These are phyloP conservation scores for human (Homo sapiens) DNA, from an alignment of 2,113 vertebrate genomes.

Conservation along the genomic window DNA sequence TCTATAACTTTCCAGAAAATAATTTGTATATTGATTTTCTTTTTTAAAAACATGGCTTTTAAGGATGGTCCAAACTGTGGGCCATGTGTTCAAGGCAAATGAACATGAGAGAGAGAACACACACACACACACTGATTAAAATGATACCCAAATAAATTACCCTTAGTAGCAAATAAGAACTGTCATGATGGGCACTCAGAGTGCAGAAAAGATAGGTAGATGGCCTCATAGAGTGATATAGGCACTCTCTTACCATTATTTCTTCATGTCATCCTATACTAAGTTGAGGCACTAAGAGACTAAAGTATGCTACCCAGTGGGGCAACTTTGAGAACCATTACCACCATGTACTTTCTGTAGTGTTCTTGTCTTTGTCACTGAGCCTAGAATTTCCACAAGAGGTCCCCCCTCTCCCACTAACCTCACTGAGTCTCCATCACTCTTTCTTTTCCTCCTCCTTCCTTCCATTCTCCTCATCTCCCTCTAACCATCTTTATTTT, in stretches of 20 bases:
- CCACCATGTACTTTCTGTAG: neutral
- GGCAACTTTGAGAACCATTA: neutral
- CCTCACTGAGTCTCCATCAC: neutral
- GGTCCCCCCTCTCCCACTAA: neutral
- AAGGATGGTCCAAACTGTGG: neutral
- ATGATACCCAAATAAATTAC: neutral
- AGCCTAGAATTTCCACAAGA: neutral
- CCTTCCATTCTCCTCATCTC: neutral
- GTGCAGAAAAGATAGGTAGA: neutral
- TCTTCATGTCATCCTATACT: neutral
- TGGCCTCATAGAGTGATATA: neutral
- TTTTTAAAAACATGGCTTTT: neutral
- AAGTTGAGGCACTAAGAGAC: neutral
- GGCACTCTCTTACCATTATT: too few species aligned
- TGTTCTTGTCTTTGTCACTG: neutral
- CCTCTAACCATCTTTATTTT: neutral
- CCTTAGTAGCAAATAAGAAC: neutral
- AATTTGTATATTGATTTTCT: neutral
- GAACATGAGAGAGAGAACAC: neutral
- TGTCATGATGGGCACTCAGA: neutral
- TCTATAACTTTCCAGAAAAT: neutral
- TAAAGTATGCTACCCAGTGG: neutral
- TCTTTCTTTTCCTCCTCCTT: neutral
- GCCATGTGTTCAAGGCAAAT: neutral
- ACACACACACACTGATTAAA: neutral